Evolutionary conservation across 2,113 vertebrate species (phyloP).

Genomic region (Nothobranchius furzeri): DNA sequence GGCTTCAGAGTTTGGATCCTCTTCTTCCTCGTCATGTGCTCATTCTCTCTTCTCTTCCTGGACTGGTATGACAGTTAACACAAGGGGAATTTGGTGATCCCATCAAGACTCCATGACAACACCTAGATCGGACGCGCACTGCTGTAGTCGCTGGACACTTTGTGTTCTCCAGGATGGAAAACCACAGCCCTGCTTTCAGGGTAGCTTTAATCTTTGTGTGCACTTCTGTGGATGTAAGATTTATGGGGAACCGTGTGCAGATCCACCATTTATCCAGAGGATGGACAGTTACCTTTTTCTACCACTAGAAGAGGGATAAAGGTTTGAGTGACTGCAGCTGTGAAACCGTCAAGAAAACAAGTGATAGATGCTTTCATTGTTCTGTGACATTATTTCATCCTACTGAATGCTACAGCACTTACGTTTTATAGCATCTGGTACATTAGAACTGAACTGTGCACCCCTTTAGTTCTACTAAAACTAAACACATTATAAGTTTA

Average conservation of each 20-base stretch:
- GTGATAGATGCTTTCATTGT: slow-evolving; percentile 11
- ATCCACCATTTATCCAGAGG: slow-evolving; percentile 2
- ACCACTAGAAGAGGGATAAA: slow-evolving; percentile 19
- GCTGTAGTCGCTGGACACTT: slow-evolving; percentile 7
- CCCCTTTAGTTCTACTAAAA: slow-evolving; percentile 37
- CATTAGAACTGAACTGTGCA: slow-evolving; percentile 20
- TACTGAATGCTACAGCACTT: not conserved
- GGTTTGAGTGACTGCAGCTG: slow-evolving; percentile 9
- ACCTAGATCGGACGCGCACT: slow-evolving; percentile 14
- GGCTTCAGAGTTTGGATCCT: slow-evolving; percentile 99
- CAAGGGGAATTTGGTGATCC: slow-evolving; percentile 5
- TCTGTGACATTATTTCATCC: slow-evolving; percentile 2
- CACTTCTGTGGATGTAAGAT: slow-evolving; percentile 4
- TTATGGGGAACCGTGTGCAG: not conserved
- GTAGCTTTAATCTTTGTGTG: slow-evolving; percentile 8
- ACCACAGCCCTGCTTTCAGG: slow-evolving; percentile 1
- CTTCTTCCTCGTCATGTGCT: slow-evolving; percentile 99
- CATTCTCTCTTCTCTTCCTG: slow-evolving; percentile 96
- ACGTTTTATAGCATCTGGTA: not conserved
- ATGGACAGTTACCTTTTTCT: slow-evolving; percentile 1
- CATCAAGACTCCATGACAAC: slow-evolving; percentile 6
- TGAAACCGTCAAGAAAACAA: not conserved
- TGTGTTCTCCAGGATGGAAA: slow-evolving; percentile 4
- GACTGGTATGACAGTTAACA: slow-evolving; percentile 97
- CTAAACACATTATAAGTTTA: slow-evolving; percentile 6